phyloP scores from a whole-genome alignment of 2,797 vertebrate species.

The Selene dorsalis region DNA sequence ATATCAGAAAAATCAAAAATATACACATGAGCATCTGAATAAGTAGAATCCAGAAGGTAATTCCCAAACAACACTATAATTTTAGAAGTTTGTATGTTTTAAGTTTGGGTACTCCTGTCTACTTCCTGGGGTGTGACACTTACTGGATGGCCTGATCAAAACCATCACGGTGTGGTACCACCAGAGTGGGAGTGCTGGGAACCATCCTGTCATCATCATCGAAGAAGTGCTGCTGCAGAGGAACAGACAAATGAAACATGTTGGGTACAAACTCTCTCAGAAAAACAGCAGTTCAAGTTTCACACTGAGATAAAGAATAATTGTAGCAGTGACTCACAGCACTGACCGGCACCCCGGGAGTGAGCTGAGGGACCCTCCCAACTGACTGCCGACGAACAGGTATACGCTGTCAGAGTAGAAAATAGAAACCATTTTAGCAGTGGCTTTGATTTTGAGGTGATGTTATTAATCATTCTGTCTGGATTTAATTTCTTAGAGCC shows the following conservation, averaged over 20 bases:
- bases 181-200: slow-evolving; percentile 93
- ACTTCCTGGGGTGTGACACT: slow-evolving; percentile 61
- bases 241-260: not conserved
- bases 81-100: not conserved
- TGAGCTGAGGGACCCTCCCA: slow-evolving; percentile 90
- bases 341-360: slow-evolving; percentile 88
- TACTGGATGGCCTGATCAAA: slow-evolving; percentile 97
- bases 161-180: slow-evolving; percentile 92
- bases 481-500: too few relatives aligned
- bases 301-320: not conserved
- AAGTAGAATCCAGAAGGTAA: not conserved
- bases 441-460: not conserved
- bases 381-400: slow-evolving; percentile 88
- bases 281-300: not conserved
- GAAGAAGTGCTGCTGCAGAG: slow-evolving; percentile 89
- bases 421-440: not conserved
- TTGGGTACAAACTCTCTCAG: not conserved
- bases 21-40: not conserved
- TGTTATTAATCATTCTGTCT: too few relatives aligned
- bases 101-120: not conserved
- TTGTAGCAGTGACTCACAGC: slow-evolving; percentile 84
- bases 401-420: slow-evolving; percentile 72
- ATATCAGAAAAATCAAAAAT: not conserved
- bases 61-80: too few relatives aligned
- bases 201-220: slow-evolving; percentile 98